A percentile compares a stretch with the other conserved stretches of the same genome.
Evolutionary conservation across 1,140 invertebrate genomes (phyloP).

Genomic region (Bemisia tabaci): DNA sequence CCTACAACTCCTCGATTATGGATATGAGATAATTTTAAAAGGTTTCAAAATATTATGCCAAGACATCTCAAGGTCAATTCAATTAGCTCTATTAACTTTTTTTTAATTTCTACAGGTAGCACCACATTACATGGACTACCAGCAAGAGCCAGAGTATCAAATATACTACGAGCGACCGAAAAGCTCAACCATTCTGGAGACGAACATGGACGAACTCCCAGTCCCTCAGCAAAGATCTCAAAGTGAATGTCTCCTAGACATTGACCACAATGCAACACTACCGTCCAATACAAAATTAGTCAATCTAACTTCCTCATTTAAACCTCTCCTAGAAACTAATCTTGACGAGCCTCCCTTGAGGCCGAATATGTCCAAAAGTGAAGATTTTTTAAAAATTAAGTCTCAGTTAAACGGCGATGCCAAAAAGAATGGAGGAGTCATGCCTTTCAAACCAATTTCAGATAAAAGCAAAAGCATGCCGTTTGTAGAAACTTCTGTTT

Average conservation of each 20-base stretch:
- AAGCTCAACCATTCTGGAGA: conserved; percentile 16
- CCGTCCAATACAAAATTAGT: not conserved
- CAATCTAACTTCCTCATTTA: not conserved
- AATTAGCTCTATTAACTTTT: too few relatives aligned
- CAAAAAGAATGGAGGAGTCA: not conserved
- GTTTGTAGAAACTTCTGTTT: not conserved
- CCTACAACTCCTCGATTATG: too few relatives aligned
- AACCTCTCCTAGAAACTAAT: conserved; percentile 6
- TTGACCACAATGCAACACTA: not conserved
- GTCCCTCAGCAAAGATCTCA: not conserved
- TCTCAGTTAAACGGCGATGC: not conserved
- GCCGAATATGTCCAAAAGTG: not conserved
- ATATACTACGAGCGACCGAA: conserved; percentile 9
- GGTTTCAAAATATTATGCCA: too few relatives aligned
- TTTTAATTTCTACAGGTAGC: too few relatives aligned
- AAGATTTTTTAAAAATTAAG: not conserved
- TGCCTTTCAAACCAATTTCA: not conserved
- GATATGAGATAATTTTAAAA: too few relatives aligned
- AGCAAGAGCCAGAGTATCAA: conserved; percentile 2
- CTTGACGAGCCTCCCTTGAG: not conserved
- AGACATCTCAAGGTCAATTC: too few relatives aligned
- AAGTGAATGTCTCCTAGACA: not conserved
- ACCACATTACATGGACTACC: conserved; percentile 1
- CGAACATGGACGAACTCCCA: conserved; percentile 5
- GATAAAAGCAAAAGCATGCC: not conserved